These are phyloP conservation scores for Bufo gargarizans DNA, from an alignment of 2,113 vertebrate species.

Conservation along the genomic window DNA sequence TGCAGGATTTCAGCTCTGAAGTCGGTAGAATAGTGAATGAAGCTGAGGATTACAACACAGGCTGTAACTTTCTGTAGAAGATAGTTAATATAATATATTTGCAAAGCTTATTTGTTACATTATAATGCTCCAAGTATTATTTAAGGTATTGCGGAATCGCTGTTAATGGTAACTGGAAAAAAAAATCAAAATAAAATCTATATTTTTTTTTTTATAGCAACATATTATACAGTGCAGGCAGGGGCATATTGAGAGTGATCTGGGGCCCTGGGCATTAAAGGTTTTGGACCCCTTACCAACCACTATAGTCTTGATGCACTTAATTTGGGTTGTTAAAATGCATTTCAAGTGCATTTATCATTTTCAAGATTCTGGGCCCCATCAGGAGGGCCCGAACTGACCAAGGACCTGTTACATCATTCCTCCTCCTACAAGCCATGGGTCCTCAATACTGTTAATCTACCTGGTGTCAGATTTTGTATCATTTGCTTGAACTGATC, in stretches of 20 bases:
- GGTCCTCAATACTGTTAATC: not conserved
- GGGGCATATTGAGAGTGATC: not conserved
- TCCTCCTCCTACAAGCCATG: not conserved
- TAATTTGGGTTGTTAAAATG: not conserved
- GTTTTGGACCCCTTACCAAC: not conserved
- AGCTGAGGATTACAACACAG: not conserved
- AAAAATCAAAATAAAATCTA: not conserved
- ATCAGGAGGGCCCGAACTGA: not conserved
- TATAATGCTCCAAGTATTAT: not conserved
- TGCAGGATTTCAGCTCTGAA: not conserved
- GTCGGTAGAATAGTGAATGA: not conserved
- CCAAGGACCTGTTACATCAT: not conserved
- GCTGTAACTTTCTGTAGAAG: not conserved
- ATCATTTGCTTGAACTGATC: not conserved
- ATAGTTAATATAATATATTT: not conserved
- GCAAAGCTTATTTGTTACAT: not conserved
- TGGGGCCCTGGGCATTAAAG: not conserved
- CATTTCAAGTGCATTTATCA: not conserved
- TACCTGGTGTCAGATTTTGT: not conserved
- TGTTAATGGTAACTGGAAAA: not conserved
- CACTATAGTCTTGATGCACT: not conserved
- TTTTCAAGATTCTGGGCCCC: not conserved
- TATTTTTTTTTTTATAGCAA: too few relatives aligned
- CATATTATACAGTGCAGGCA: not conserved
- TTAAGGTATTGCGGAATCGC: not conserved